A percentile compares a stretch with the other conserved stretches of the same genome.
These are phyloP conservation scores for Armadillidium nasatum DNA, from an alignment of 1,140 invertebrate species.

Conservation along the genomic window DNA sequence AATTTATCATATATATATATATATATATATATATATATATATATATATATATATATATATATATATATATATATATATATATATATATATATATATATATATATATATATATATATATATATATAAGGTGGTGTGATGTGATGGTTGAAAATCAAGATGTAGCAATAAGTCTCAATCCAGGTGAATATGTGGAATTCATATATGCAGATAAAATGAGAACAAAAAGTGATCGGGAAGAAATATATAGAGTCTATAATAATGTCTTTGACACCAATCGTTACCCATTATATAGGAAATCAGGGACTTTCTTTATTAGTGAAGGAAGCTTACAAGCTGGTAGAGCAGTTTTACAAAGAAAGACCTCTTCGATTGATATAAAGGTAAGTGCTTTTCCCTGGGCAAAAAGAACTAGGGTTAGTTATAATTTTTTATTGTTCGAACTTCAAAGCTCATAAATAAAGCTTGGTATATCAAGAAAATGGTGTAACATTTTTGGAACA, in stretches of 20 bases:
- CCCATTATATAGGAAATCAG: slow-evolving; percentile 30
- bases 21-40: too few species aligned
- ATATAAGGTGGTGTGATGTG: slow-evolving; percentile 33
- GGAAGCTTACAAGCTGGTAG: slow-evolving; percentile 30
- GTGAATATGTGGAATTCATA: slow-evolving; percentile 66
- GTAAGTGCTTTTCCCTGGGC: too few species aligned
- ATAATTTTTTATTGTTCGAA: too few species aligned
- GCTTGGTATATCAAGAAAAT: too few species aligned
- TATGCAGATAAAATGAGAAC: slow-evolving; percentile 78
- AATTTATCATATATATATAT: too few species aligned
- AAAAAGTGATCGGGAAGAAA: slow-evolving; percentile 61
- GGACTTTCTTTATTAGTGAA: slow-evolving; percentile 28
- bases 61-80: too few species aligned
- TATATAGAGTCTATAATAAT: slow-evolving; percentile 58
- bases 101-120: neutral
- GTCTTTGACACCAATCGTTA: slow-evolving; percentile 53
- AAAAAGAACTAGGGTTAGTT: too few species aligned
- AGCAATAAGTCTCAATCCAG: slow-evolving; percentile 53
- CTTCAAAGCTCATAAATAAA: too few species aligned
- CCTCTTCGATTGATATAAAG: slow-evolving; percentile 25
- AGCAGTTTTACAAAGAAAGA: slow-evolving; percentile 22
- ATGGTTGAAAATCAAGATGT: slow-evolving; percentile 31
- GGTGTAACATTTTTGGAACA: too few species aligned
- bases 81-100: neutral
- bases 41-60: too few species aligned